Evolutionary conservation across 2,113 vertebrate genomes (phyloP).

Genomic region (Copsychus sechellarum): DNA sequence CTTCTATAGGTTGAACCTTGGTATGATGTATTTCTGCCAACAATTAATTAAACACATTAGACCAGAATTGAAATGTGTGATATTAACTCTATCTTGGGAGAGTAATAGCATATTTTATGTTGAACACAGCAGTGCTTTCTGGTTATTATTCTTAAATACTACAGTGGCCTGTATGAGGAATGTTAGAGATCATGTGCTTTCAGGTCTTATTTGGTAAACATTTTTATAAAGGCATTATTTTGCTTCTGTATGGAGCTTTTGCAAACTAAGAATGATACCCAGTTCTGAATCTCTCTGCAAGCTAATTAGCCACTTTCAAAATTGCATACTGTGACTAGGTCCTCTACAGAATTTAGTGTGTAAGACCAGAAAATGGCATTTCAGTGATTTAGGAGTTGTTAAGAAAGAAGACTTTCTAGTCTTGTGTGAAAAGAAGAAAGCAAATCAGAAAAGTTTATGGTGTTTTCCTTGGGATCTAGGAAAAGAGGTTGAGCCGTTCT

Average conservation of each 20-base stretch:
- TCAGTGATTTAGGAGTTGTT: not conserved
- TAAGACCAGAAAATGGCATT: not conserved
- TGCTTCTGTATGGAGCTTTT: not conserved
- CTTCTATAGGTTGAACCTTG: not conserved
- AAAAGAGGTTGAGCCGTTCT: not conserved
- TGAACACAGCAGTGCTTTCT: not conserved
- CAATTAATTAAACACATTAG: not conserved
- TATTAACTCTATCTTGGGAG: not conserved
- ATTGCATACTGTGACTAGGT: not conserved
- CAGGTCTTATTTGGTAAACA: not conserved
- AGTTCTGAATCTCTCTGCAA: not conserved
- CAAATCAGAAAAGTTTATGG: fast-evolving
- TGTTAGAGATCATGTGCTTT: not conserved
- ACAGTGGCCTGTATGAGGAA: not conserved
- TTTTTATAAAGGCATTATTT: not conserved
- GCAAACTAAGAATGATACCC: not conserved
- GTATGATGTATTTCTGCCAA: not conserved
- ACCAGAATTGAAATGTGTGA: not conserved
- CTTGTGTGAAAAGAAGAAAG: not conserved
- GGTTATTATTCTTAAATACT: not conserved
- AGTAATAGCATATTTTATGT: not conserved
- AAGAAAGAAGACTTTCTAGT: not conserved
- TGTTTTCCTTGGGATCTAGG: not conserved
- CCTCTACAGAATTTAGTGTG: not conserved
- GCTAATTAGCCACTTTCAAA: not conserved